Percentiles rank a stretch among this genome's conserved stretches.
Conservation (phyloP, 2,113 vertebrate species). For the Alexandromys fortis region DNA sequence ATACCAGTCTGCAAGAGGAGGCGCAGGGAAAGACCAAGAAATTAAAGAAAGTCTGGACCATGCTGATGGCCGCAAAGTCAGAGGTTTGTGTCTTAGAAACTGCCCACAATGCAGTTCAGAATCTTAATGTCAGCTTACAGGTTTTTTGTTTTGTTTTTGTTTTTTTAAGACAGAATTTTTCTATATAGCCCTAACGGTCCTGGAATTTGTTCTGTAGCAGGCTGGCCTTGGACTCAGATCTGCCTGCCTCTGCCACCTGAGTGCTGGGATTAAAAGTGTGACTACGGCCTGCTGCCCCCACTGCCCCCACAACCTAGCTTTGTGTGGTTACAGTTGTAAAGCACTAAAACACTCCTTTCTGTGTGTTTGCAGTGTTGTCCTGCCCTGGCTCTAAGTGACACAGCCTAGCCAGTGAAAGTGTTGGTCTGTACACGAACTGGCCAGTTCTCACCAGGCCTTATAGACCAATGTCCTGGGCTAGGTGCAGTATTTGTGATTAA, state of each 20-base stretch:
- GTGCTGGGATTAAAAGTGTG: neutral
- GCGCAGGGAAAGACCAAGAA: conserved; percentile 99
- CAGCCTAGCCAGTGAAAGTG: too few species aligned
- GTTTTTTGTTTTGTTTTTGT: neutral
- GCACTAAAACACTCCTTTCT: neutral
- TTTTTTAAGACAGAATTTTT: neutral
- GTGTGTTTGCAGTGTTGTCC: conserved; percentile 15
- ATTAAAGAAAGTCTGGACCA: conserved; percentile 99
- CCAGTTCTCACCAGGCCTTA: neutral
- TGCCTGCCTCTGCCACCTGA: neutral
- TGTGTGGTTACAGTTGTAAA: conserved; percentile 43
- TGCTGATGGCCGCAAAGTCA: conserved; percentile 99
- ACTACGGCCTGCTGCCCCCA: neutral
- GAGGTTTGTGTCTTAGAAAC: conserved; percentile 87
- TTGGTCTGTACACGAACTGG: neutral
- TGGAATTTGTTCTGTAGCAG: neutral
- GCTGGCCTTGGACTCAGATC: neutral
- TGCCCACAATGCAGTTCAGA: neutral
- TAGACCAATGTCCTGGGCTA: neutral
- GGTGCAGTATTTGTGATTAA: neutral
- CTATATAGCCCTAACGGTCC: neutral
- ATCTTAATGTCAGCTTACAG: neutral
- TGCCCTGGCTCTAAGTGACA: neutral
- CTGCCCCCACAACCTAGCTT: neutral
- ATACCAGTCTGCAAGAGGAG: conserved; percentile 98